Evolutionary conservation across 2,888 invertebrate species (phyloP).

Genomic region (Cordilura impudica): DNA sequence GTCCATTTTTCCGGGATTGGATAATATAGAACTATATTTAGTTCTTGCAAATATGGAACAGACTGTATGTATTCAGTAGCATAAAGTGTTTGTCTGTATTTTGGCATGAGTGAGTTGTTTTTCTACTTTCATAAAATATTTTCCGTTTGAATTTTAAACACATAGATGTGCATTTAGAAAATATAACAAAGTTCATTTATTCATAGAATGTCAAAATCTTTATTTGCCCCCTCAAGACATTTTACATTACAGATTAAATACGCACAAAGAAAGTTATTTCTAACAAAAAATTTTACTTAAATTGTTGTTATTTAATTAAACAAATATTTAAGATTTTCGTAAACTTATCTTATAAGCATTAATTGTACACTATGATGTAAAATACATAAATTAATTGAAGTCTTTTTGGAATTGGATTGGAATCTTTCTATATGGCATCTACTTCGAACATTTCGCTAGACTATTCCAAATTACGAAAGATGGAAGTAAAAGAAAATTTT

Average conservation of each 20-base stretch:
- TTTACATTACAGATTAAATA: neutral
- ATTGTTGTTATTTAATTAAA: neutral
- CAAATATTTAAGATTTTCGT: neutral
- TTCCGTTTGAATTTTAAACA: neutral
- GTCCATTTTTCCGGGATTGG: too few species aligned
- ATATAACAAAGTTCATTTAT: neutral
- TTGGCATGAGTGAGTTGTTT: too few species aligned
- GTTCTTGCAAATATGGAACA: neutral
- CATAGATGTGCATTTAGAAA: constrained; percentile 11
- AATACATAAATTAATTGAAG: too few species aligned
- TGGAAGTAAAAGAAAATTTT: too few species aligned
- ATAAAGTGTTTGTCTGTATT: neutral
- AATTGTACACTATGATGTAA: too few species aligned
- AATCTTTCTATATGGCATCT: too few species aligned
- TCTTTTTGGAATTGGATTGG: neutral
- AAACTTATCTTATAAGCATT: neutral
- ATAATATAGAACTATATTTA: too few species aligned
- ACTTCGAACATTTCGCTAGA: too few species aligned
- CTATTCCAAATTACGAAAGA: too few species aligned
- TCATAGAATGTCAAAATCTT: neutral
- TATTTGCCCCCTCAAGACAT: neutral
- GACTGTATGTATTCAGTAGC: too few species aligned
- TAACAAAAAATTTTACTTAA: neutral
- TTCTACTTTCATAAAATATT: neutral
- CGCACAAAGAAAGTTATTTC: neutral